Conservation (phyloP, 2,888 invertebrate genomes). For the Mimas tiliae region DNA sequence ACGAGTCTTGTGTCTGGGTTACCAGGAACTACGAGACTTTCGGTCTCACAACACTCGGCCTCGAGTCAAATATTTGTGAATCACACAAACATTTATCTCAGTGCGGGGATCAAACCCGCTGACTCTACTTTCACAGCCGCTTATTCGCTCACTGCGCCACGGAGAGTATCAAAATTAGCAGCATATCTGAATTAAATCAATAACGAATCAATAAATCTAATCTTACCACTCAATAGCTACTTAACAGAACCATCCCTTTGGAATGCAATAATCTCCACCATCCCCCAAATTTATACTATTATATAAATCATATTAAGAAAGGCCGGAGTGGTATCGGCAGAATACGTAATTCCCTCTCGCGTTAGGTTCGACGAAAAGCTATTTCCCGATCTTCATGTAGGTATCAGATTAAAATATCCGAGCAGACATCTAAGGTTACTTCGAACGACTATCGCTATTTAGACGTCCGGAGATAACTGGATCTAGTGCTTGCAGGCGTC, state of each 20-base stretch:
- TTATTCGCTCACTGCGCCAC: too few relatives aligned
- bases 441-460: conserved; percentile 4
- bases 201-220: not conserved
- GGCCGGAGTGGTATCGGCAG: not conserved
- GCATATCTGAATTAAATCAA: too few relatives aligned
- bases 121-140: too few relatives aligned
- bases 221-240: not conserved
- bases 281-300: conserved; percentile 22
- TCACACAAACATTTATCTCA: too few relatives aligned
- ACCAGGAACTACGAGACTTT: too few relatives aligned
- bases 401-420: conserved; percentile 24
- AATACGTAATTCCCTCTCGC: conserved; percentile 20
- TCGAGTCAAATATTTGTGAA: too few relatives aligned
- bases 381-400: conserved; percentile 15
- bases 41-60: too few relatives aligned
- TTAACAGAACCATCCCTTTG: not conserved
- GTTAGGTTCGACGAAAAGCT: conserved; percentile 6
- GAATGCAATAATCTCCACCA: conserved; percentile 1
- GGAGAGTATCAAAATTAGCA: too few relatives aligned
- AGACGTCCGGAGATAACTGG: conserved; percentile 22
- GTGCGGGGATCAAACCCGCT: too few relatives aligned
- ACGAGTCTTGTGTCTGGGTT: too few relatives aligned
- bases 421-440: conserved; percentile 19
- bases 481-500: conserved; percentile 5
- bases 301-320: conserved; percentile 23